These are phyloP conservation scores for Salarias fasciatus DNA, from an alignment of 2,797 vertebrate genomes.

Conservation along the genomic window DNA sequence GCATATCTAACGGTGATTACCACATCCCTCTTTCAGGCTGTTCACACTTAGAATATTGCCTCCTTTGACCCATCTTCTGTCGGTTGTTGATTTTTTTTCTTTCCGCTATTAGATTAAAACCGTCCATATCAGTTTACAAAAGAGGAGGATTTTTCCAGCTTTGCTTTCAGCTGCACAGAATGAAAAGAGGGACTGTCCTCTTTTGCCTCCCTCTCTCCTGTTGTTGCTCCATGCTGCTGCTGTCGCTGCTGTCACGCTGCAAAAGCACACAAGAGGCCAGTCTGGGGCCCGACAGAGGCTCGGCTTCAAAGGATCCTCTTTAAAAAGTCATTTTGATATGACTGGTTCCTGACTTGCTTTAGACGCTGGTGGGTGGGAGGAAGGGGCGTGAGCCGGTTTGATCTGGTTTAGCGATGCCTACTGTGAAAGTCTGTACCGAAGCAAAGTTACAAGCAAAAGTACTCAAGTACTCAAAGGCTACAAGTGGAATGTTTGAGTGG, in stretches of 20 bases:
- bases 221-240: constrained; percentile 17
- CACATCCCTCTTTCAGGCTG: constrained; percentile 14
- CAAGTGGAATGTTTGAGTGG: constrained; percentile 36
- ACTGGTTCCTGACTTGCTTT: constrained; percentile 49
- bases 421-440: constrained; percentile 50
- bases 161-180: constrained; percentile 26
- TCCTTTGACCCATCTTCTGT: constrained; percentile 4
- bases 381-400: constrained; percentile 25
- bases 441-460: constrained; percentile 29
- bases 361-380: constrained; percentile 38
- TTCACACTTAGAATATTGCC: constrained; percentile 25
- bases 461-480: constrained; percentile 11
- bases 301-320: constrained; percentile 59
- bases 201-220: constrained; percentile 1
- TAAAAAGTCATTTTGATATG: constrained; percentile 67
- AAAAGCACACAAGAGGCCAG: constrained; percentile 44
- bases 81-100: constrained; percentile 11
- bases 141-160: constrained; percentile 20
- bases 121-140: constrained; percentile 27
- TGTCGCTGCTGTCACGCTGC: constrained; percentile 20
- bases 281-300: constrained; percentile 38
- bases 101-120: constrained; percentile 18
- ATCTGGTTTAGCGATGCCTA: constrained; percentile 33
- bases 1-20: constrained; percentile 28
- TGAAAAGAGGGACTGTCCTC: constrained; percentile 20